A percentile compares a stretch with the other conserved stretches of the same genome.
phyloP scores from a whole-genome alignment of 2,888 invertebrate species.

The Argyra leucocephala region DNA sequence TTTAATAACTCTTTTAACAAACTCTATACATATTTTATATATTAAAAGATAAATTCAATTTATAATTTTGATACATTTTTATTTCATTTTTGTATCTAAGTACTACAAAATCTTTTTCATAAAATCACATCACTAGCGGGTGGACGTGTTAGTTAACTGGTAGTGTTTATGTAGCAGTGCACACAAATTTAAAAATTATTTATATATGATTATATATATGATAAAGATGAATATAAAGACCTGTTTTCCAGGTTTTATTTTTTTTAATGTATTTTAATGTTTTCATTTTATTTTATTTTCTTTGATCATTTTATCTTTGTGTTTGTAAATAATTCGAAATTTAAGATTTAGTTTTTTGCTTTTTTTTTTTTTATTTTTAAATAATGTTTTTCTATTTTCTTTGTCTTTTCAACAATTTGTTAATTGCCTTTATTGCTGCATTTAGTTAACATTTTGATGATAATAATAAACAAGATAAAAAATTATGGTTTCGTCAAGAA shows the following conservation, averaged over 20 bases:
- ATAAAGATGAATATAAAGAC: not conserved
- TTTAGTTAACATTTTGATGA: not conserved
- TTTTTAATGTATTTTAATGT: not conserved
- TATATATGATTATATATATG: not conserved
- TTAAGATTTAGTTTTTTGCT: too few relatives aligned
- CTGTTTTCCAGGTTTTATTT: constrained; percentile 1
- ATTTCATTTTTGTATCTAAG: too few relatives aligned
- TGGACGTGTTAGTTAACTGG: not conserved
- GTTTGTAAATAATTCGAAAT: too few relatives aligned
- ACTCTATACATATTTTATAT: too few relatives aligned
- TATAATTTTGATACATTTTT: too few relatives aligned
- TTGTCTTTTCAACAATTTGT: not conserved
- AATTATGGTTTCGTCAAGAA: not conserved
- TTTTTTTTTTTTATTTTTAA: too few relatives aligned
- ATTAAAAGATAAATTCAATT: too few relatives aligned
- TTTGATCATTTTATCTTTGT: too few relatives aligned
- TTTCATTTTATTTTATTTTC: too few relatives aligned
- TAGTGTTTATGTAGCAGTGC: not conserved
- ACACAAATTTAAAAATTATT: not conserved
- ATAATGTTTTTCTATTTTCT: not conserved
- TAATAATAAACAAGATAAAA: not conserved
- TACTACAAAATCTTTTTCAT: too few relatives aligned
- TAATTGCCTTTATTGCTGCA: constrained; percentile 1
- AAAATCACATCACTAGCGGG: too few relatives aligned
- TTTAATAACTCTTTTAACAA: too few relatives aligned